These are phyloP conservation scores for Perodicticus potto DNA, from an alignment of 2,797 vertebrate species.

Conservation along the genomic window DNA sequence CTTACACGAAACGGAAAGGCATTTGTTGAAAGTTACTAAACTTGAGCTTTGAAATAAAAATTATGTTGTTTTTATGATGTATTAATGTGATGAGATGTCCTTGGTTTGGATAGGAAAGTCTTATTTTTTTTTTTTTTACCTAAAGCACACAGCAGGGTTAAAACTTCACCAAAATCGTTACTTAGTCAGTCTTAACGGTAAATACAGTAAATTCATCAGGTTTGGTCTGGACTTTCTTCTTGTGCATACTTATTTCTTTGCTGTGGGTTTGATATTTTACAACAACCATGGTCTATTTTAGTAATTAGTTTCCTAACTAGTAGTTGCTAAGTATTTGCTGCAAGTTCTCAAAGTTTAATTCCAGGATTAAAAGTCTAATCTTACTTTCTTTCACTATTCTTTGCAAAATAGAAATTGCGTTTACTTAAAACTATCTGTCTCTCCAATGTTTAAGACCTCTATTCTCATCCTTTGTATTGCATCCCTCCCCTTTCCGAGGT, in stretches of 20 bases:
- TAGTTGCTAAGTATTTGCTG: background rate
- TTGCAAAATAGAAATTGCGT: background rate
- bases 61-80: background rate
- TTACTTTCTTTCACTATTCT: background rate
- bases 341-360: background rate
- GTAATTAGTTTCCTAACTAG: background rate
- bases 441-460: background rate
- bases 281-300: background rate
- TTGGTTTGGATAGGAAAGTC: background rate
- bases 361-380: background rate
- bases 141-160: background rate
- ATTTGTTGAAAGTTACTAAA: background rate
- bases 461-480: background rate
- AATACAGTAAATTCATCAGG: background rate
- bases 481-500: background rate
- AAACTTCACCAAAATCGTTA: background rate
- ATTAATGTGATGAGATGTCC: background rate
- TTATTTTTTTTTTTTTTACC: background rate
- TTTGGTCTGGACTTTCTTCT: background rate
- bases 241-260: background rate
- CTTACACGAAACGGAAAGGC: background rate
- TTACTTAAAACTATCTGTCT: background rate
- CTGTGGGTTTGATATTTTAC: background rate
- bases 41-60: constrained; percentile 19
- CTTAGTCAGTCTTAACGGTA: background rate